These are phyloP conservation scores for Drosophila chauvacae DNA, from an alignment of 1,140 invertebrate species.

Conservation along the genomic window DNA sequence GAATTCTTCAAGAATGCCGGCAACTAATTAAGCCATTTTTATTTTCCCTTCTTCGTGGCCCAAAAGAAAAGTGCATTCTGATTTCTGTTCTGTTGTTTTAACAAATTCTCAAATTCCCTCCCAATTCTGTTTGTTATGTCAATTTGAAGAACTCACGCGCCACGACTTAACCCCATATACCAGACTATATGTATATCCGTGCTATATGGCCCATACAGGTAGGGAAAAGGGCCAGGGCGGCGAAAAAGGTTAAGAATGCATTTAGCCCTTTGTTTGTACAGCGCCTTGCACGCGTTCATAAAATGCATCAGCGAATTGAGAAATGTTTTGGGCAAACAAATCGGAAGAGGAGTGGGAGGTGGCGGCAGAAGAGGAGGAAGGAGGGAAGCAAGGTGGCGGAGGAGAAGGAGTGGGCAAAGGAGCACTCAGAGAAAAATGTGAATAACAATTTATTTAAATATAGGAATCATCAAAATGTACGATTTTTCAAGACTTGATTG, in stretches of 20 bases:
- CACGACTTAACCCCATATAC: constrained; percentile 66
- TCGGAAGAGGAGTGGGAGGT: constrained; percentile 35
- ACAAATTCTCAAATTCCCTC: constrained; percentile 66
- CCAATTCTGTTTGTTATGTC: constrained; percentile 55
- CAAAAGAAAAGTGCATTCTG: constrained; percentile 57
- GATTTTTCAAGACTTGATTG: too few species aligned
- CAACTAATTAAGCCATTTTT: constrained; percentile 71
- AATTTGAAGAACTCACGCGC: constrained; percentile 70
- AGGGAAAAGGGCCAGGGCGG: constrained; percentile 38
- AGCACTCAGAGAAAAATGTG: background rate
- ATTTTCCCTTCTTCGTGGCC: constrained; percentile 16
- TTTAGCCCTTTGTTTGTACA: constrained; percentile 69
- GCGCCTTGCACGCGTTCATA: constrained; percentile 76
- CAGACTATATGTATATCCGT: constrained; percentile 12
- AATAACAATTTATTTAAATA: background rate
- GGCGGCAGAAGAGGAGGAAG: background rate
- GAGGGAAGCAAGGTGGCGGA: background rate
- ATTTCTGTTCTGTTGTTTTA: constrained; percentile 69
- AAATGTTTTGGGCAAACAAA: constrained; percentile 77
- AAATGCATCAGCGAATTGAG: constrained; percentile 80
- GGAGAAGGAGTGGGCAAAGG: background rate
- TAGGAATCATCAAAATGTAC: too few species aligned
- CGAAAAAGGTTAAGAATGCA: constrained; percentile 73
- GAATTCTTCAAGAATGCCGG: constrained; percentile 18
- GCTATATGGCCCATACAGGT: constrained; percentile 37